Percentiles rank a stretch among this genome's conserved stretches.
Conservation (phyloP, 2,888 invertebrate genomes). For the Aphidoletes aphidimyza region DNA sequence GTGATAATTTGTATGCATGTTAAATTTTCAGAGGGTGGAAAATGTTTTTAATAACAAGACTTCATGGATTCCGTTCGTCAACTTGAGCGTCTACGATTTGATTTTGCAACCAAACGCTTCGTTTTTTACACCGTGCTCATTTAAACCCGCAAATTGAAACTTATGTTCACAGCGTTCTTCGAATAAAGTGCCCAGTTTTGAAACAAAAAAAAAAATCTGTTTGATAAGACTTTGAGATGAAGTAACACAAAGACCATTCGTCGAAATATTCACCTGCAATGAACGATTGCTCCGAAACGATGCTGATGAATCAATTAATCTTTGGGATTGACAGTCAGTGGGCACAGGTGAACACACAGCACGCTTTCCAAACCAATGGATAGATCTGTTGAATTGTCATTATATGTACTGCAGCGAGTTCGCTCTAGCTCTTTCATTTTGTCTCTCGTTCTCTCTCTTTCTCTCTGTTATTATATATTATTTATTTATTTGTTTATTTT, state of each 20-base stretch:
- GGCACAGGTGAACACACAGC: background rate
- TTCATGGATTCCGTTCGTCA: background rate
- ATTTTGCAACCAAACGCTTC: background rate
- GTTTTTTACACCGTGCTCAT: background rate
- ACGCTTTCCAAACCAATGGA: background rate
- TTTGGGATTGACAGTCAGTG: too few species aligned
- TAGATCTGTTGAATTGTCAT: conserved; percentile 35
- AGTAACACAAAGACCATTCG: too few species aligned
- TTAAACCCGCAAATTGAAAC: background rate
- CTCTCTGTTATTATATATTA: too few species aligned
- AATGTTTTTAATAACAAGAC: background rate
- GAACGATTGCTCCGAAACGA: background rate
- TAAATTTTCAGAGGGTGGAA: background rate
- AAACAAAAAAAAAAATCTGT: too few species aligned
- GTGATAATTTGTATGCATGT: conserved; percentile 18
- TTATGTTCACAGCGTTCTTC: too few species aligned
- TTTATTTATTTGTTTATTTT: too few species aligned
- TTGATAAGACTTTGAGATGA: too few species aligned
- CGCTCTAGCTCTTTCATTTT: too few species aligned
- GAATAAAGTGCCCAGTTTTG: background rate
- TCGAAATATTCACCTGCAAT: background rate
- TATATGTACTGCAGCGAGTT: background rate
- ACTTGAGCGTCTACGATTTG: background rate
- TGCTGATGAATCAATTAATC: background rate
- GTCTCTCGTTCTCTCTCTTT: too few species aligned